A percentile compares a stretch with the other conserved stretches of the same genome.
Conservation (phyloP, 2,113 vertebrate genomes). For the Tachycineta bicolor region DNA sequence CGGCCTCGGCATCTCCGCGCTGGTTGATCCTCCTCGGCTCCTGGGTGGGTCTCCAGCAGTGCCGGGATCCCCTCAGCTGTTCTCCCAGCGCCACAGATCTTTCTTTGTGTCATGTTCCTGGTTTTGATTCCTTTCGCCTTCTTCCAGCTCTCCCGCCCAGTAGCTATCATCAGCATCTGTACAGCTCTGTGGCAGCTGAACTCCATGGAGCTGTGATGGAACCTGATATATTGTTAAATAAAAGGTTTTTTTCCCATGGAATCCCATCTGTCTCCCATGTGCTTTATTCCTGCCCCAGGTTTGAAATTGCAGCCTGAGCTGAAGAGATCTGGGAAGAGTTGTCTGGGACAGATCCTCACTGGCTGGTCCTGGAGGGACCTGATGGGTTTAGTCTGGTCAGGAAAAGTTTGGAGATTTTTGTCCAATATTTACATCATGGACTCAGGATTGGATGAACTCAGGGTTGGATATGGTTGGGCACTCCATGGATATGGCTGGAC, state of each 20-base stretch:
- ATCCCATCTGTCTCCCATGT: conserved; percentile 50
- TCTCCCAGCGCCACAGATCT: conserved; percentile 64
- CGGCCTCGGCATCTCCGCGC: not conserved
- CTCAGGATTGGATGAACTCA: not conserved
- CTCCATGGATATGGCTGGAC: not conserved
- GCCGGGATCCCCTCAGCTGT: not conserved
- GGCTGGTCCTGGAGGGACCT: not conserved
- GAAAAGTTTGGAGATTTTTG: not conserved
- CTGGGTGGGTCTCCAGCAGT: not conserved
- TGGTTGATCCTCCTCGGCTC: not conserved
- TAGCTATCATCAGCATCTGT: conserved; percentile 80
- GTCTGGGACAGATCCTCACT: rapidly evolving
- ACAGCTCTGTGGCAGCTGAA: conserved; percentile 79
- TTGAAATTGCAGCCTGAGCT: not conserved
- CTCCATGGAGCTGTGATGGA: conserved; percentile 83
- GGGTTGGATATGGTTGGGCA: not conserved
- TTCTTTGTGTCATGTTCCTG: conserved; percentile 77
- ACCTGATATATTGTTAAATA: conserved; percentile 66
- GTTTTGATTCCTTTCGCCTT: conserved; percentile 71
- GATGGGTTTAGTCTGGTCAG: not conserved
- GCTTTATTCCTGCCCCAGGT: conserved; percentile 1
- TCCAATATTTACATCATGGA: not conserved
- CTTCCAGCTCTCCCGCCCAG: conserved; percentile 75
- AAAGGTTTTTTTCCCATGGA: conserved; percentile 86
- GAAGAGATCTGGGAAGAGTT: not conserved